Conservation (phyloP, 2,113 vertebrate species). For the Anser brachyrhynchus region DNA sequence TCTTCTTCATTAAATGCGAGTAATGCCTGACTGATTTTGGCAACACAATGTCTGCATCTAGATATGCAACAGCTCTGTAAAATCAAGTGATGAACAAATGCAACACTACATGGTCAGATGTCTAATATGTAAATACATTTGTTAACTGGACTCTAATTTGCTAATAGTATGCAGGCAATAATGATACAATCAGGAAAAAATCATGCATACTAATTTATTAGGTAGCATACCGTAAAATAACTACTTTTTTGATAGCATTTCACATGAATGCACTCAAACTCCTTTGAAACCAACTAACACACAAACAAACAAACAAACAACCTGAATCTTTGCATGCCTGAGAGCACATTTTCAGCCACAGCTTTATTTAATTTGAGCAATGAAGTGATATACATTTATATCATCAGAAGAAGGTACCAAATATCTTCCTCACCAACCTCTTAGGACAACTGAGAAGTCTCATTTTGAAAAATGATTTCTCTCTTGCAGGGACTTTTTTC, state of each 20-base stretch:
- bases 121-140: neutral
- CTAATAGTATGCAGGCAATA: neutral
- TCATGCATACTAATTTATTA: neutral
- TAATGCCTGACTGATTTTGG: neutral
- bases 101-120: neutral
- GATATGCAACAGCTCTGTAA: neutral
- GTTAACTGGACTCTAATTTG: slow-evolving; percentile 4
- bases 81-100: neutral
- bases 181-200: slow-evolving; percentile 5
- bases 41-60: neutral
- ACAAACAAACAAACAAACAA: neutral
- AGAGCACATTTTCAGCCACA: neutral
- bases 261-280: neutral
- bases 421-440: neutral
- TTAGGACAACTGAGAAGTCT: neutral
- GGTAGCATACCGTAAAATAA: neutral
- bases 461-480: neutral
- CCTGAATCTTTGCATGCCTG: neutral
- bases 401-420: neutral
- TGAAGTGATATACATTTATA: neutral
- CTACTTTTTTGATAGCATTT: neutral
- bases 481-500: neutral
- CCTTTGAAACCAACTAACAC: neutral
- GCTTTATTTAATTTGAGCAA: neutral
- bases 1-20: neutral